Base-by-base conservation (phyloP, 2,797 vertebrate species). In the Silurus lanzhouensis region DNA sequence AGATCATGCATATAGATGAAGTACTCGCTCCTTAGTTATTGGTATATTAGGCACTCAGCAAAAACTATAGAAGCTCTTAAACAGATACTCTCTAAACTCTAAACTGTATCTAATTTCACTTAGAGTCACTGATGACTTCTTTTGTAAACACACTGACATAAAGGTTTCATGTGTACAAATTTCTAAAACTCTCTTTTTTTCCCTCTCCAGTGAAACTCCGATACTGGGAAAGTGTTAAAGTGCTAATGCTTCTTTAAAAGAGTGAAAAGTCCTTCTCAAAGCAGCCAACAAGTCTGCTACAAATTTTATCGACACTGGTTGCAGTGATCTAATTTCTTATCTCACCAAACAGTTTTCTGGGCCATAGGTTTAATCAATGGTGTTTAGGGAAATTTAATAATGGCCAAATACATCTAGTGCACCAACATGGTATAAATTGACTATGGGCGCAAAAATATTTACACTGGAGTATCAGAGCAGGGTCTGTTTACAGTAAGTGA, bases 381-480 rank as follows among this genome's bases (percentile, higher is more conserved):
- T 81, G 90, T 88, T 93, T 90, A 89, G 89, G 93, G 93, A 94
- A 95, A 95, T 93, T 90, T 87, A 93, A 90, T 84, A 89, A 93
- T 82, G 78, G 89, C 87, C 84, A 88, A 93, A 91, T 77, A 87
- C 71, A 74, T 87, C 89, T 90, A 72, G 89, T 91, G 89, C 77
- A 85, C 84, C 89, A 82, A 85, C 87, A 86, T 71, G 67, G 88
- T 75, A 70, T 85, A 88, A 86, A 89, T 87, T 88, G 82, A 90
- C 91, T 85, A 74, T 88, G 82, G 60, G 90, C 91, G 92, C 83
- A 90, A 94, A 93, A 94, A 94, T 94, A 94, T 95, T 95, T 93
- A 93, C 91, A 87, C 86, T 91, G 89, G 88, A 46, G 85, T 91
- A 91, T 94, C 89, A 67, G 82, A 91, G 85, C 86, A 64, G 60